Conservation (phyloP, 2,797 vertebrate genomes). For the Pangasius djambal region DNA sequence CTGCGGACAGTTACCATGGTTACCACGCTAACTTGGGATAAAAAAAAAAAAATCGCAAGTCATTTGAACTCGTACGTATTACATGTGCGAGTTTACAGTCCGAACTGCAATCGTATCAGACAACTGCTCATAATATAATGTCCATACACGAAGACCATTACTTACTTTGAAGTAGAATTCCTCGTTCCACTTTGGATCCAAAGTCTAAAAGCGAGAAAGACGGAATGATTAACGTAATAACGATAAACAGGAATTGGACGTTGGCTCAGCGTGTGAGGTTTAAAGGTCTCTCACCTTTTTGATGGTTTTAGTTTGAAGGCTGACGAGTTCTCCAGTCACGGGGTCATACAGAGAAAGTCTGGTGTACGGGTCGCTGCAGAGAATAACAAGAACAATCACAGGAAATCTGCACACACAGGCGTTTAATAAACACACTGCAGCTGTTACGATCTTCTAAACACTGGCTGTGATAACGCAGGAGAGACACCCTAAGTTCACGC, state of each 20-base stretch:
- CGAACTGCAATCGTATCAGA: background rate
- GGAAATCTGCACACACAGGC: background rate
- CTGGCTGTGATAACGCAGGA: background rate
- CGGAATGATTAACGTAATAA: constrained; percentile 5
- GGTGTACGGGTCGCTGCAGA: constrained; percentile 90
- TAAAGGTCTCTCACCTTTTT: constrained; percentile 81
- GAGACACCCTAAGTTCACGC: too few species aligned
- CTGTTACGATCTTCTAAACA: background rate
- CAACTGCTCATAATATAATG: background rate
- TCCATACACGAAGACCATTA: constrained; percentile 40
- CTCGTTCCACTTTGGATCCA: constrained; percentile 97
- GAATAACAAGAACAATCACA: constrained; percentile 46
- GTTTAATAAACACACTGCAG: background rate
- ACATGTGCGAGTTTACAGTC: too few species aligned
- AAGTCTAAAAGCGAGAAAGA: constrained; percentile 68
- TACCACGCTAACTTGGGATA: background rate
- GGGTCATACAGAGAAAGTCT: constrained; percentile 91
- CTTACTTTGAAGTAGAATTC: constrained; percentile 94
- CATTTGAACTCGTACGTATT: background rate
- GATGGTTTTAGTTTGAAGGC: constrained; percentile 91
- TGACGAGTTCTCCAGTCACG: constrained; percentile 83
- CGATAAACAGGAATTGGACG: background rate
- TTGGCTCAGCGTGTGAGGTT: background rate
- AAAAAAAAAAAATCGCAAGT: too few species aligned
- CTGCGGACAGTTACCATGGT: background rate